Base-by-base conservation (phyloP, 2,113 vertebrate genomes). In the Tetrao urogallus region DNA sequence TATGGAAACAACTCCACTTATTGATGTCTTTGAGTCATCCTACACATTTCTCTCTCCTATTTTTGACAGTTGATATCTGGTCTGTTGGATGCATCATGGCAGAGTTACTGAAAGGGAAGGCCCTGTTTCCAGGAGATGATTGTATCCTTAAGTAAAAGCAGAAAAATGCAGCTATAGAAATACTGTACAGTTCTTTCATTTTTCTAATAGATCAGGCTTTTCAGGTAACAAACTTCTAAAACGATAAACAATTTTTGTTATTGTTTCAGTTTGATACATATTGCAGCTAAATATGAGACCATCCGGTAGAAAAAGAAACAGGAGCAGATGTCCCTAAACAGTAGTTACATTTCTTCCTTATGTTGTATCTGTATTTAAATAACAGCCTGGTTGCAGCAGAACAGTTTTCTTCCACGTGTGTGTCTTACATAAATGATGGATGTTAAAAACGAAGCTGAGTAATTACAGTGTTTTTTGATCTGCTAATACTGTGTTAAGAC, bases 11-110 rank as follows among this genome's bases (percentile, higher is more conserved):
- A 24, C 40, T 71, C 52, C 88, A 30, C 52, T 87, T 48, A 64
- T 85, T 30, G 30, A 54, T 89, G 34, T 20, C 28, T 88, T 80
- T 2, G 17, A 34, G 74, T 85, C 63, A 74, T 52, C 4, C 0
- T 80, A 52, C 13, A 7, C 28, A 9, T 76, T 88, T 72, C 45
- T 91, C 24, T 89, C n/a, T 72, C 52, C 2, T 0, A 32, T 86
- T 92, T 82, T 96, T 86, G 96, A 54, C 98, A 99, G 99, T 99
- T 97, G 99, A 99, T 95, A 99, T 99, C 96, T 99, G 99, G 99
- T 99, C 99, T 0, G 99, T 99, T 81, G 99, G 99, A 60, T 99
- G 99, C 97, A 99, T 99, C 96, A 99, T 99, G 99, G 99, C 99
- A 64, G 99, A 99, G 91, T 97, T 99, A 58, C 94, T 99, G 94